These are phyloP conservation scores for Pseudomyrmex sp. DNA, from an alignment of 1,140 invertebrate genomes.

Conservation along the genomic window DNA sequence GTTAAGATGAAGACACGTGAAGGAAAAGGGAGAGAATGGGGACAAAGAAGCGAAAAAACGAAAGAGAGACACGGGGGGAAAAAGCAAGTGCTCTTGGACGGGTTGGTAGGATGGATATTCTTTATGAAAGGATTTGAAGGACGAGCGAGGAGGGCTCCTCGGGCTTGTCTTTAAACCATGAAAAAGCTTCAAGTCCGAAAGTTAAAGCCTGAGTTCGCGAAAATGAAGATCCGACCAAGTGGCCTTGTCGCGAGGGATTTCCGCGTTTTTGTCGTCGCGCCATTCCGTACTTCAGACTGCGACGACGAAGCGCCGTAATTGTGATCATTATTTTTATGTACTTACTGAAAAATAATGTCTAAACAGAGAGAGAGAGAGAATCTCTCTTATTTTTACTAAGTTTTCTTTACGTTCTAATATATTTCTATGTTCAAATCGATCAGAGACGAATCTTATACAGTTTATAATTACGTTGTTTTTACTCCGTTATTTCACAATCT, in stretches of 20 bases:
- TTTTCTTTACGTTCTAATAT: no score
- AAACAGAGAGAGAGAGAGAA: no score
- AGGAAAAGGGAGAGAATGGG: constrained; percentile 37
- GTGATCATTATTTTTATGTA: neutral
- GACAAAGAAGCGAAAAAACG: constrained; percentile 41
- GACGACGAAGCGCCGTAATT: neutral
- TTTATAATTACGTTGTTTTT: neutral
- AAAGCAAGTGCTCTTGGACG: constrained; percentile 28
- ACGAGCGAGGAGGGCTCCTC: constrained; percentile 76
- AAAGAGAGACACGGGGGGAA: neutral
- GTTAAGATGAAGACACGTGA: constrained; percentile 55
- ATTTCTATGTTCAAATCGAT: no score
- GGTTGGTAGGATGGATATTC: constrained; percentile 66
- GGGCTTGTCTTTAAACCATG: constrained; percentile 80
- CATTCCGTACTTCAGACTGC: neutral
- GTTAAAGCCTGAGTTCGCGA: constrained; percentile 79
- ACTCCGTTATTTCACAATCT: neutral
- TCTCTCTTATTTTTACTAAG: no score
- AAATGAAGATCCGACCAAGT: constrained; percentile 77
- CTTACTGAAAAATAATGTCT: neutral
- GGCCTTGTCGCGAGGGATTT: constrained; percentile 68
- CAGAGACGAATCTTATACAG: no score
- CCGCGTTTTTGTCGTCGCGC: constrained; percentile 26
- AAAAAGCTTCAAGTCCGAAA: constrained; percentile 80
- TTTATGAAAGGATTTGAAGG: constrained; percentile 81